Evolutionary conservation across 2,797 vertebrate genomes (phyloP).

Genomic region (Propithecus deckenii): DNA sequence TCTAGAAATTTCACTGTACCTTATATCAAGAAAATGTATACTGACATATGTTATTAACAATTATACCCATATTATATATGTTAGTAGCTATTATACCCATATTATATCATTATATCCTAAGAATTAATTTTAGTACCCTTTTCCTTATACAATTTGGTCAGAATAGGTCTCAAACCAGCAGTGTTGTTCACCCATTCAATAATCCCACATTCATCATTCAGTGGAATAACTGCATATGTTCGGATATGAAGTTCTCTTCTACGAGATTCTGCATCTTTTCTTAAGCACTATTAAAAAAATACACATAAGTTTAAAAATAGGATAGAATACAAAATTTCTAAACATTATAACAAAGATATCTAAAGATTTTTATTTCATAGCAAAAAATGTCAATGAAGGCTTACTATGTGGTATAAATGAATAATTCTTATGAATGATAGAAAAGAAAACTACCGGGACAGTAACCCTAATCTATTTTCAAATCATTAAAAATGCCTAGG

Average conservation of each 20-base stretch:
- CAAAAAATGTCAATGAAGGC: neutral
- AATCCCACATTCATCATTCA: slow-evolving; percentile 98
- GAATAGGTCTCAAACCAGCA: slow-evolving; percentile 94
- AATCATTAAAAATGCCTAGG: neutral
- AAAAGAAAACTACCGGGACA: neutral
- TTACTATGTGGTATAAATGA: neutral
- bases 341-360: neutral
- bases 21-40: neutral
- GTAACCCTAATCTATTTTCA: neutral
- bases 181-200: slow-evolving; percentile 99
- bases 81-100: neutral
- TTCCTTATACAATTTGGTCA: slow-evolving; percentile 98
- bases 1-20: slow-evolving; percentile 29
- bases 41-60: neutral
- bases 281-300: slow-evolving; percentile 89
- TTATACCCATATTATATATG: neutral
- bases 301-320: slow-evolving; percentile 40
- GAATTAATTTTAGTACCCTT: slow-evolving; percentile 88
- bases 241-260: slow-evolving; percentile 96
- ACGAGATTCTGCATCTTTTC: slow-evolving; percentile 98
- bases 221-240: slow-evolving; percentile 97
- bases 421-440: neutral
- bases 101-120: neutral
- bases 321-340: slow-evolving; percentile 21
- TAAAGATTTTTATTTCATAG: slow-evolving; percentile 36